phyloP scores from a whole-genome alignment of 2,113 vertebrate genomes.

The Choloepus hoffmanni region DNA sequence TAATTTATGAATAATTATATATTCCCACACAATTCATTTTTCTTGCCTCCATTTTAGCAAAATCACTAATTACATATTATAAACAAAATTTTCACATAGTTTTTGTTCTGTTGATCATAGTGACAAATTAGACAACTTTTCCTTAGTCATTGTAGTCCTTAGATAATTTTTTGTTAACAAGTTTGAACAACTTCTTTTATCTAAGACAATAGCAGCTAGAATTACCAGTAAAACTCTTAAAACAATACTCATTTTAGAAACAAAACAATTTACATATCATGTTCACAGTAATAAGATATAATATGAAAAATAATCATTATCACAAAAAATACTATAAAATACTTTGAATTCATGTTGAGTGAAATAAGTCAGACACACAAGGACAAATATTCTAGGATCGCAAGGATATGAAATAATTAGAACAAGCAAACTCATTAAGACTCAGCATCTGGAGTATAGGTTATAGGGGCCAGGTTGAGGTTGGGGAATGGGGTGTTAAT shows the following conservation, averaged over 20 bases:
- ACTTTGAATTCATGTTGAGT: no score
- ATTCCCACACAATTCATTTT: slow-evolving; percentile 11
- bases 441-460: no score
- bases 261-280: not conserved
- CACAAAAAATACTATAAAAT: not conserved
- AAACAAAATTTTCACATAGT: not conserved
- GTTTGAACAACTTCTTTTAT: slow-evolving; percentile 5
- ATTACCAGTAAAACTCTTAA: slow-evolving; percentile 24
- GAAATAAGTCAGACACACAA: no score
- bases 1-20: not conserved
- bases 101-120: not conserved
- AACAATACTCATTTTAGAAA: not conserved
- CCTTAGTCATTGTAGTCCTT: not conserved
- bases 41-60: slow-evolving; percentile 13
- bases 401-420: no score
- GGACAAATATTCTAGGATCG: no score
- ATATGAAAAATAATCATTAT: not conserved
- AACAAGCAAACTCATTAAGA: no score
- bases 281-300: not conserved
- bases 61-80: not conserved
- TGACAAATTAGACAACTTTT: not conserved
- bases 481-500: no score
- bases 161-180: not conserved
- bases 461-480: no score
- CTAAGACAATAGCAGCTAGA: not conserved